Percentiles rank a stretch among this genome's conserved stretches.
These are phyloP conservation scores for Gasterosteus aculeatus DNA, from an alignment of 2,113 vertebrate genomes.

Conservation along the genomic window DNA sequence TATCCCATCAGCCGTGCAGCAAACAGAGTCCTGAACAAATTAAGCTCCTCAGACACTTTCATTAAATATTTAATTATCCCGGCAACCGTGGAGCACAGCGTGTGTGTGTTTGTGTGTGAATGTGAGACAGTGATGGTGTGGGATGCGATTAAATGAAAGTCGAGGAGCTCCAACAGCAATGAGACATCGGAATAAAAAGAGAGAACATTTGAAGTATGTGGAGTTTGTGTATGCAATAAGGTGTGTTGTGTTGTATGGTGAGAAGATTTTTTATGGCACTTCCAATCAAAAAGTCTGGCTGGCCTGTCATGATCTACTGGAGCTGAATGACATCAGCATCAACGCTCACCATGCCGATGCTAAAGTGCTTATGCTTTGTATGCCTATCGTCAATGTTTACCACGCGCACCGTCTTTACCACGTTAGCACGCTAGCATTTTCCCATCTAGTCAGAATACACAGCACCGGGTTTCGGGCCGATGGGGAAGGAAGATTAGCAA, in stretches of 20 bases:
- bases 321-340: background rate
- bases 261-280: background rate
- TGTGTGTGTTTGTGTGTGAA: background rate
- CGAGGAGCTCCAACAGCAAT: background rate
- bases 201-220: slow-evolving; percentile 3
- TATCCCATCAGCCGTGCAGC: slow-evolving; percentile 40
- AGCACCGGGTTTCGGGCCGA: background rate
- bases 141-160: background rate
- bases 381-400: background rate
- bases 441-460: background rate
- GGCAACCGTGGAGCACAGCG: background rate
- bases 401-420: background rate
- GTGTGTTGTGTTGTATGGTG: background rate
- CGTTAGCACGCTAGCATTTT: background rate
- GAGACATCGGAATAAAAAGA: background rate
- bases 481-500: background rate
- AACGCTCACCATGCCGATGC: background rate
- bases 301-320: background rate
- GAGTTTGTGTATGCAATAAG: background rate
- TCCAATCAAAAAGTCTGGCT: background rate
- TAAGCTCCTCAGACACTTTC: slow-evolving; percentile 50
- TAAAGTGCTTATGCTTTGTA: background rate
- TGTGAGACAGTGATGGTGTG: background rate
- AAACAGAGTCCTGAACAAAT: slow-evolving; percentile 17
- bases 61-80: slow-evolving; percentile 57